A percentile compares a stretch with the other conserved stretches of the same genome.
Conservation (phyloP, 1,140 invertebrate genomes). For the Apocrypta bakeri region DNA sequence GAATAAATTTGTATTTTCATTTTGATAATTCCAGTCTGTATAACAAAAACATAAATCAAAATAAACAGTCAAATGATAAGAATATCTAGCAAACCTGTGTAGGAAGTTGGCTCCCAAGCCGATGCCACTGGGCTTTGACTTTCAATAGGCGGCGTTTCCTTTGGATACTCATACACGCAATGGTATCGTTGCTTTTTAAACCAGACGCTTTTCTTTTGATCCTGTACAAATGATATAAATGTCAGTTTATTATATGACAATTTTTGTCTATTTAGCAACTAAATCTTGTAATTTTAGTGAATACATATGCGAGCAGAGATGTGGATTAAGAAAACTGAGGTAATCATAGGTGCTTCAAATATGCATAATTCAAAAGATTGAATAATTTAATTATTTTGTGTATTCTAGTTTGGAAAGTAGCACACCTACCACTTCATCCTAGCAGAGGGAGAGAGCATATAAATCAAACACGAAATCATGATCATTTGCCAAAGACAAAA, state of each 20-base stretch:
- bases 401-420: conserved; percentile 47
- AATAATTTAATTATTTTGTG: neutral
- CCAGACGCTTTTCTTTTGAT: conserved; percentile 79
- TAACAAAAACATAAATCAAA: neutral
- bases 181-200: conserved; percentile 89
- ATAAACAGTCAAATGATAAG: conserved; percentile 3
- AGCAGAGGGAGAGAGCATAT: conserved; percentile 61
- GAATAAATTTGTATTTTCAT: neutral
- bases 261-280: neutral
- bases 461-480: conserved; percentile 55
- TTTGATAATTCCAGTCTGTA: neutral
- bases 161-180: conserved; percentile 88
- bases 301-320: neutral
- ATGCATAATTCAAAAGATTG: neutral
- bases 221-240: conserved; percentile 63
- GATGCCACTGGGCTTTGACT: conserved; percentile 61
- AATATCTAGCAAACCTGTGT: conserved; percentile 60
- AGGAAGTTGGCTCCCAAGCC: conserved; percentile 68
- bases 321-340: neutral
- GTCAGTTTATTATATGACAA: neutral
- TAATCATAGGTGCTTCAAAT: neutral
- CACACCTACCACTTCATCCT: conserved; percentile 71
- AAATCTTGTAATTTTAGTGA: neutral
- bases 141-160: conserved; percentile 74
- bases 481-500: conserved; percentile 52